Conservation (phyloP, 2,888 invertebrate species). For the Erynnis tages region DNA sequence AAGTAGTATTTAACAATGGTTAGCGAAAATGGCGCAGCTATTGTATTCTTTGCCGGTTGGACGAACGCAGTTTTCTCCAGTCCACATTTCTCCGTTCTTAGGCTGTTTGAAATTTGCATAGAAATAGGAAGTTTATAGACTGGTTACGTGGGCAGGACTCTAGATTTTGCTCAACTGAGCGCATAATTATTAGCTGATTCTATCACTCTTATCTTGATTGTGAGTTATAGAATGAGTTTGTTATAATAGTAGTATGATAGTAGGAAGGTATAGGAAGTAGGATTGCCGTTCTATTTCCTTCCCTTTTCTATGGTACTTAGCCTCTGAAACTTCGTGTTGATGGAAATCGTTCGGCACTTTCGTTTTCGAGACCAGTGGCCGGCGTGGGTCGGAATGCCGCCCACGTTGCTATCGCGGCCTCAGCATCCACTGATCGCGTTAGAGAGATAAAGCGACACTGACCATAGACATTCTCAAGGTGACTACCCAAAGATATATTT, state of each 20-base stretch:
- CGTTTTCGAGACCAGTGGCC: constrained; percentile 37
- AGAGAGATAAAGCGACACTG: constrained; percentile 45
- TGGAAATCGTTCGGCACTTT: constrained; percentile 35
- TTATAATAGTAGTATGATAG: no score
- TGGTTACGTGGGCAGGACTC: no score
- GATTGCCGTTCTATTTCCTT: no score
- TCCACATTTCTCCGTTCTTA: no score
- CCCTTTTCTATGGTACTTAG: no score
- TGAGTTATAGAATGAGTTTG: no score
- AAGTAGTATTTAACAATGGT: not conserved
- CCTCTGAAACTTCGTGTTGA: constrained; percentile 7
- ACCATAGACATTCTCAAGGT: constrained; percentile 51
- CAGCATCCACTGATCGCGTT: constrained; percentile 47
- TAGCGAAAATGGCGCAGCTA: not conserved
- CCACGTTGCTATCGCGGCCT: constrained; percentile 44
- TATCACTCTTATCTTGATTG: no score
- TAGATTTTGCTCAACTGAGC: no score
- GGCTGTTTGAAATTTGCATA: no score
- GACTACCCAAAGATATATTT: constrained; percentile 24
- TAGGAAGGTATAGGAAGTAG: no score
- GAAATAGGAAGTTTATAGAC: no score
- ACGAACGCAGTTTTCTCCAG: constrained; percentile 2
- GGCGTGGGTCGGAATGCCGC: constrained; percentile 38
- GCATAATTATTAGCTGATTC: no score
- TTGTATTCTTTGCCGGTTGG: not conserved